Base-by-base conservation (phyloP, 1,140 invertebrate species). In the Saccostrea glomerata region DNA sequence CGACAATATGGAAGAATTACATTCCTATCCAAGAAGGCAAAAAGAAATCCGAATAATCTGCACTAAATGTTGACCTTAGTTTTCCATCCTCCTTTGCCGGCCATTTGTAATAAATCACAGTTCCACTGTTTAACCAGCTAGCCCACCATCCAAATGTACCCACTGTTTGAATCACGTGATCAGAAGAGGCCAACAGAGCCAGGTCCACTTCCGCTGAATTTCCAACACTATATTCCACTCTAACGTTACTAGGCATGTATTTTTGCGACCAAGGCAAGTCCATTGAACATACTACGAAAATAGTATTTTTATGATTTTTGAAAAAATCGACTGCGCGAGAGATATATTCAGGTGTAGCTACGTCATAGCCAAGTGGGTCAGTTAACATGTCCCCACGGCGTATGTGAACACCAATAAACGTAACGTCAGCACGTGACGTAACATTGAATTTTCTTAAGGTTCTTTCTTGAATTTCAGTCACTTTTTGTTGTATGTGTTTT, bases 121-220 rank as follows among this genome's bases (percentile, higher is more conserved):
- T 86, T 13, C 94, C 94, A 84, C 90, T 90, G 23, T 90, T 92
- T 55, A 93, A 77, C 88, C 90, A 93, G 0, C 83, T 90, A 2
- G 91, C 86, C 92, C 92, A 94, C 93, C 93, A 94, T 13, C 92
- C 91, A 89, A 91, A 93, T 17, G 90, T 88, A 4, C 92, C 92
- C 2, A 91, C 90, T 2, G 92, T 92, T 84, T 92, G 91, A 23
- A 93, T 92, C 2, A 89, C 85, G 89, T 94, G 92, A 77, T 94
- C 89, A 86, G 91, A 93, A 15, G 85, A 36, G 0, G 89, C 82
- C 15, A 93, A 85, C 23, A 92, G 55, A 13, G 90, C 91, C 66
- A 93, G 63, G 86, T 94, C 92, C 90, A 87, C 82, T 93, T 88
- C 87, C 20, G 30, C 15, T 47, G 63, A 4, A 77, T 86, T 85